Evolutionary conservation across 2,113 vertebrate species (phyloP), one percentile per base, ranked within the genome.

Genomic region (Perca fluviatilis): DNA sequence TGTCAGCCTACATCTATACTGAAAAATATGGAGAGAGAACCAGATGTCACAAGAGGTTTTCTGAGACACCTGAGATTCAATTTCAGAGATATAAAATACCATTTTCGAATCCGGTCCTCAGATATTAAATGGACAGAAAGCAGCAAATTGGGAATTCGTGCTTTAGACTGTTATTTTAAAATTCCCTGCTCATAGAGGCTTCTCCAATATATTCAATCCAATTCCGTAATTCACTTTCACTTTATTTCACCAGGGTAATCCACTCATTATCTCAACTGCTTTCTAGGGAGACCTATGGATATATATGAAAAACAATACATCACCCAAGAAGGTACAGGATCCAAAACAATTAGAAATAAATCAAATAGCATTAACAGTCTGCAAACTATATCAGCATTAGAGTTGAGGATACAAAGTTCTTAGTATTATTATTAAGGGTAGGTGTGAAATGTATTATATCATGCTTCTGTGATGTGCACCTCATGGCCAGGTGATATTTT

Each of bases 1-100:
- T 58, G 80, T 65, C 76, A 60, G n/a, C 36, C 77, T 85, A 56
- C 83, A 67, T 56, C 77, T 86, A 60, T 57, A 71, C 74, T 53
- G 53, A 74, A 84, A 82, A 91, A 93, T 83, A 85, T 57, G 57
- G 50, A 78, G 30, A 80, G 65, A 88, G 82, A 85, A 82, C 49
- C 80, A 88, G 67, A 87, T 89, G 93, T 91, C 88, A 90, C 53
- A 73, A 62, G 71, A 91, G 54, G 77, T 88, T 92, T 91, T 88
- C 76, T 57, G 60, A 89, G 79, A 86, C 70, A 85, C 82, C 80
- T 47, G 77, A 92, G 90, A 95, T 94, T 91, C 83, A 95, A 92
- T 94, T 94, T 88, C 56, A 13, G 74, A 93, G 91, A 93, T 92
- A 95, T 90, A 85, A 43, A 92, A 94, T 89, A 74, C 84, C 57